Conservation (phyloP, 1,140 invertebrate genomes). For the Nasonia longicornis region DNA sequence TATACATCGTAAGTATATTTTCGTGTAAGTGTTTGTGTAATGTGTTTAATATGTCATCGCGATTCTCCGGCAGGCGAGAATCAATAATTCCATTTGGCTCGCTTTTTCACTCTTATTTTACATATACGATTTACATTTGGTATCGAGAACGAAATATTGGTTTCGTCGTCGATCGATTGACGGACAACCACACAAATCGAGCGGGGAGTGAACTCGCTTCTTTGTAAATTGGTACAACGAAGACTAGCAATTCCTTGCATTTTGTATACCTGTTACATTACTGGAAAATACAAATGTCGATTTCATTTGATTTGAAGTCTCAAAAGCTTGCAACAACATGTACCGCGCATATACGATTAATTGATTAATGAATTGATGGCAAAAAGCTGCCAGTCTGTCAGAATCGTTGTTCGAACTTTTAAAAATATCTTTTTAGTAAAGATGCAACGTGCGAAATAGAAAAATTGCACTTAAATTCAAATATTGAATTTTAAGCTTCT, state of each 20-base stretch:
- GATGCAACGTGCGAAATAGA: background rate
- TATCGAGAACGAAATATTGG: background rate
- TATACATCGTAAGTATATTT: slow-evolving; percentile 25
- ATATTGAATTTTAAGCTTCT: background rate
- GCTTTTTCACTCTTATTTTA: slow-evolving; percentile 14
- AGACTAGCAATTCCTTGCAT: background rate
- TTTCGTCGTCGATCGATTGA: background rate
- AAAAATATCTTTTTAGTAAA: background rate
- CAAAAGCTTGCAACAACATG: background rate
- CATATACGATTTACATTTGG: background rate
- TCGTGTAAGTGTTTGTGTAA: slow-evolving; percentile 9
- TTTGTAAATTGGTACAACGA: background rate
- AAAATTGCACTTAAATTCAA: background rate
- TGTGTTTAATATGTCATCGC: background rate
- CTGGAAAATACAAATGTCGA: background rate
- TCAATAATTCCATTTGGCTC: slow-evolving; percentile 19
- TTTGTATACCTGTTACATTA: background rate
- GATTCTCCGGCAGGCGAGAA: slow-evolving; percentile 15
- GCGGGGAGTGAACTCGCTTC: slow-evolving; percentile 18
- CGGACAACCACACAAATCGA: background rate
- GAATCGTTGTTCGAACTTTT: slow-evolving; percentile 13
- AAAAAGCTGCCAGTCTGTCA: background rate
- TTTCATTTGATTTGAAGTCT: background rate
- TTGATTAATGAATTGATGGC: background rate
- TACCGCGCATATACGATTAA: too few relatives aligned